Conservation (phyloP, 2,797 vertebrate genomes). For the Oceanodroma leucorhoa region DNA sequence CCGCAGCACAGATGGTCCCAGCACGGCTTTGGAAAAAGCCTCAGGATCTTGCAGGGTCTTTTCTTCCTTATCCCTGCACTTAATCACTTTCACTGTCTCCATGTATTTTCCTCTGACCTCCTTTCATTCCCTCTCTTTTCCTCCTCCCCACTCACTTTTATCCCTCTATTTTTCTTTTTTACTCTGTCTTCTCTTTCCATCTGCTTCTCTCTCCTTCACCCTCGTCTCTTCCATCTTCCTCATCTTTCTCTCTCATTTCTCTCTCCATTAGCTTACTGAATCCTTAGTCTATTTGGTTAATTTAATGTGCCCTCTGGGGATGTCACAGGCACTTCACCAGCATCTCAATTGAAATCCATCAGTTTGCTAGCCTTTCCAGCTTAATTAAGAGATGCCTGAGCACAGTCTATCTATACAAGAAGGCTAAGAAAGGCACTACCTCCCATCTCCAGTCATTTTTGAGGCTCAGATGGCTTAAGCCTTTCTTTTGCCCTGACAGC, state of each 20-base stretch:
- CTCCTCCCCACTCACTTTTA: background rate
- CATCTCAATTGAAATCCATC: conserved; percentile 59
- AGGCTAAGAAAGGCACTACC: background rate
- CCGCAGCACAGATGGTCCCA: background rate
- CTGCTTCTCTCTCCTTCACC: background rate
- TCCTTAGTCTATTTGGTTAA: conserved; percentile 65
- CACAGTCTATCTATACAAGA: background rate
- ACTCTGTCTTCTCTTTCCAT: background rate
- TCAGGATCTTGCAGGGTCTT: background rate
- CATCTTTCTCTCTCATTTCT: conserved; percentile 25
- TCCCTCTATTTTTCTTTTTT: background rate
- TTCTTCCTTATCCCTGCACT: background rate
- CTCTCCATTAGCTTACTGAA: conserved; percentile 62
- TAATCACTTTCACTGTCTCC: background rate
- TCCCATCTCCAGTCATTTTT: background rate
- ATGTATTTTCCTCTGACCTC: background rate
- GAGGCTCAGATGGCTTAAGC: background rate
- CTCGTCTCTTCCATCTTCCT: background rate
- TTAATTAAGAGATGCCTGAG: conserved; percentile 65
- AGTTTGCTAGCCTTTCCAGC: conserved; percentile 49
- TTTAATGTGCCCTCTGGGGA: conserved; percentile 70
- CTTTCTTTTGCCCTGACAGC: background rate
- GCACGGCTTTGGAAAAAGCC: background rate
- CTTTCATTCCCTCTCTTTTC: background rate
- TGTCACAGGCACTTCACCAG: conserved; percentile 33